Evolutionary conservation across 2,888 invertebrate genomes (phyloP).

Genomic region (Morpho helenor): DNA sequence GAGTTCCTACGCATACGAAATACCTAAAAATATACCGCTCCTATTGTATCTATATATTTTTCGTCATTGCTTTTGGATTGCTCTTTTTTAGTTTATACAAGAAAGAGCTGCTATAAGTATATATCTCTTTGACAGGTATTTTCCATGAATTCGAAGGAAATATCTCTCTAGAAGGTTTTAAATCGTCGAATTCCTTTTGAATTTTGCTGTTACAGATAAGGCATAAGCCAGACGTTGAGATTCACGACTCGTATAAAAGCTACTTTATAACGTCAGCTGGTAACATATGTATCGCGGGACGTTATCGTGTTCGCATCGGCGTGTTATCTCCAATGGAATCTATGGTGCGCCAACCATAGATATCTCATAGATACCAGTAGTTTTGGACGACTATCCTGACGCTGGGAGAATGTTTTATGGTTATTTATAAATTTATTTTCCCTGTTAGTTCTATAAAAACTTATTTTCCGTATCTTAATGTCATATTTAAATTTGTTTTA

Average conservation of each 20-base stretch:
- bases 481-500: no score
- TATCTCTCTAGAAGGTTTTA: conserved; percentile 8
- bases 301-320: conserved; percentile 55
- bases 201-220: conserved; percentile 15
- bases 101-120: no score
- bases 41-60: no score
- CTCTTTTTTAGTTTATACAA: no score
- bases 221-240: conserved; percentile 21
- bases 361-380: conserved; percentile 20
- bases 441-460: no score
- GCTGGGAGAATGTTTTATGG: conserved; percentile 1
- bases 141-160: no score
- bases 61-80: no score
- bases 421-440: no score
- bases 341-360: conserved; percentile 24
- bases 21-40: no score
- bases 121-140: no score
- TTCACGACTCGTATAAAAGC: conserved; percentile 39
- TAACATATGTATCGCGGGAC: conserved; percentile 60
- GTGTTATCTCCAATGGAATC: conserved; percentile 60
- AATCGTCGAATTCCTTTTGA: conserved; percentile 14
- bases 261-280: conserved; percentile 55
- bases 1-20: no score
- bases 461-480: no score
- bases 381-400: conserved; percentile 16